Percentiles rank a stretch among this genome's conserved stretches.
Conservation (phyloP, 2,797 vertebrate species). For the Pantherophis alleghaniensis region DNA sequence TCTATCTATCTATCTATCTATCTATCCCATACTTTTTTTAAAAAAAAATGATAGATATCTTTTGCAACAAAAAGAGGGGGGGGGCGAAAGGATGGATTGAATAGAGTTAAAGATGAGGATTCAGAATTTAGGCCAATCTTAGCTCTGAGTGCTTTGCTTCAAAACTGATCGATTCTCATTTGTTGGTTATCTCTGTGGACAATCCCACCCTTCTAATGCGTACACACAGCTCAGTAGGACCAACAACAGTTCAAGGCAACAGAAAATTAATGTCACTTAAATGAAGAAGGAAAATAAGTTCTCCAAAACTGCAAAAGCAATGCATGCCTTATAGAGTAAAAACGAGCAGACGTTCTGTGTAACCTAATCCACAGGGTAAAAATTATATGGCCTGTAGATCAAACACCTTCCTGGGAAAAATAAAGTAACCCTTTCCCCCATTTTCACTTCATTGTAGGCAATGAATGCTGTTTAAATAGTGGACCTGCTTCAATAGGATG, state of each 20-base stretch:
- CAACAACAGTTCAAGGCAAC: neutral
- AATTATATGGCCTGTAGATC: neutral
- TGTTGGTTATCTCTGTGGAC: neutral
- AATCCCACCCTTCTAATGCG: neutral
- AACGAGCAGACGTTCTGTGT: neutral
- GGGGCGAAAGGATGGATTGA: neutral
- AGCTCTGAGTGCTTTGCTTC: neutral
- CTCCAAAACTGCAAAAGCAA: neutral
- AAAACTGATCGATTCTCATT: neutral
- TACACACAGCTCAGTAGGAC: neutral
- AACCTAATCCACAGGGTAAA: neutral
- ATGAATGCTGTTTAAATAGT: neutral
- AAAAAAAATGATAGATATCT: too few relatives aligned
- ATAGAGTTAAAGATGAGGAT: neutral
- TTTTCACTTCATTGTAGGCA: neutral
- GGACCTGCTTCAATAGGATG: neutral
- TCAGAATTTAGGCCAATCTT: neutral
- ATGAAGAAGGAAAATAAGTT: neutral
- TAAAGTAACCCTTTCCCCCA: neutral
- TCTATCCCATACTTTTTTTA: too few relatives aligned
- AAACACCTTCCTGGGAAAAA: neutral
- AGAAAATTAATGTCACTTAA: neutral
- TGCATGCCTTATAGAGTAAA: neutral
- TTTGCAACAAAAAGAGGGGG: neutral
- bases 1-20: too few relatives aligned